Base-by-base conservation (phyloP, 2,888 invertebrate species). In the Ormyrus pomaceus region DNA sequence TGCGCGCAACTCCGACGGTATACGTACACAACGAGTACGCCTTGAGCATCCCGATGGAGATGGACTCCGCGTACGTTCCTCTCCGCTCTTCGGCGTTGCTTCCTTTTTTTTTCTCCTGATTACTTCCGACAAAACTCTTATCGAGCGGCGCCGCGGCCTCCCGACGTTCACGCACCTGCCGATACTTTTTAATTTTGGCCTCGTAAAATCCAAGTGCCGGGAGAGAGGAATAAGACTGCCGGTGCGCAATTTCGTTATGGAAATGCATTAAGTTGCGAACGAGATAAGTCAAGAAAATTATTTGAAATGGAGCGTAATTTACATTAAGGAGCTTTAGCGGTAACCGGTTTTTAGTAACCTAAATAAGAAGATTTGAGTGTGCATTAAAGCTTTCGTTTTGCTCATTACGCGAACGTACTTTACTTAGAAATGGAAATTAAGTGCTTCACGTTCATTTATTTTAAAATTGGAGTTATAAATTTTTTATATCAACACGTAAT, bases 11-110 rank as follows among this genome's bases (percentile, higher is more conserved):
- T 19, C 19, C 10, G 19, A 53, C 0, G 55, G 55, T 68, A 68
- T 46, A 70, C 50, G 62, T 61, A 72, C 45, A 53, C 53, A 71
- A 8, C 11, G 59, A 11, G 50, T 6, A 9, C 48, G 46, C 59
- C 19, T 34, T 8, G 9, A 50, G 61, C 61, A 61, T 50, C 34
- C 61, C 71, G 61, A 72, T 72, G 68, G 68, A 53, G 68, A 72
- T 61, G 34, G 61, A 72, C 61, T 72, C 66, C 34, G n/a, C 61
- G 19, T 53, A 51, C 68, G 55, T 34, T 68, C 45, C 55, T n/a
- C 68, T 45, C 11, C 53, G 11, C 11, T 55, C 11, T n/a, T 34
- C 2, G 11, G 6, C n/a, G 34, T 6, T n/a, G 6, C 51, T 10
- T 3, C 61, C 55, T 9, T 55, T 53, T 68, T 68, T 51, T 34